phyloP scores from a whole-genome alignment of 2,797 vertebrate genomes.

The Melopsittacus undulatus region DNA sequence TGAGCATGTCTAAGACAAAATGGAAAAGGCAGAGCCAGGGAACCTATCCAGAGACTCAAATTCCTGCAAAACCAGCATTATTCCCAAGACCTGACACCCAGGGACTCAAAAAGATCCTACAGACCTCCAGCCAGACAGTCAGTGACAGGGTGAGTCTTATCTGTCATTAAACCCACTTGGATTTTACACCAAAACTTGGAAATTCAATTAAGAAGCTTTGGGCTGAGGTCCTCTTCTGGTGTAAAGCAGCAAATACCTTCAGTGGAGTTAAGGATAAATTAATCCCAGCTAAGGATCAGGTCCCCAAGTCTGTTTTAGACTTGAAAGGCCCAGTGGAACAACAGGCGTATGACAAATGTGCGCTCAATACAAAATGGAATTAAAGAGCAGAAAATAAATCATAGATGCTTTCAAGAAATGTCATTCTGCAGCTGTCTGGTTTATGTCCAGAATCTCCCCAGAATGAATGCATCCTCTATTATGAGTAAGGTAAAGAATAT shows the following conservation, averaged over 20 bases:
- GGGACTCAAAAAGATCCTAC: neutral
- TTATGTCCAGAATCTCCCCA: constrained; percentile 64
- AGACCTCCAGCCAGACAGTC: neutral
- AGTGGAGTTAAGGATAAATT: neutral
- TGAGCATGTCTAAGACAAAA: constrained; percentile 46
- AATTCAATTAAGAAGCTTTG: neutral
- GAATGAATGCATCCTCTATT: constrained; percentile 39
- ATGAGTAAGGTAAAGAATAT: constrained; percentile 61
- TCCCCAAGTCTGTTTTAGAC: constrained; percentile 11
- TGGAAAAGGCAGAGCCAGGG: constrained; percentile 35
- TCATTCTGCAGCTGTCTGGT: constrained; percentile 68
- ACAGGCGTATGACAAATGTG: constrained; percentile 53
- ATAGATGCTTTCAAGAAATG: constrained; percentile 70
- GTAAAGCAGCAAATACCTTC: constrained; percentile 11
- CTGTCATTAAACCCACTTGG: constrained; percentile 11
- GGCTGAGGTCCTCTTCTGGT: neutral
- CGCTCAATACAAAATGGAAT: constrained; percentile 68
- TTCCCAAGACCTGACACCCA: neutral
- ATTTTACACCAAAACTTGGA: constrained; percentile 43
- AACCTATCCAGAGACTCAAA: neutral
- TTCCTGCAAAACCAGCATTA: constrained; percentile 20
- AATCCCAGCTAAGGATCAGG: neutral
- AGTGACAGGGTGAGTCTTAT: constrained; percentile 19
- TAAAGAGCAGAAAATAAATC: constrained; percentile 70
- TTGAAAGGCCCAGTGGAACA: constrained; percentile 16